Conservation (phyloP, 2,797 vertebrate genomes). For the Eptatretus atami region DNA sequence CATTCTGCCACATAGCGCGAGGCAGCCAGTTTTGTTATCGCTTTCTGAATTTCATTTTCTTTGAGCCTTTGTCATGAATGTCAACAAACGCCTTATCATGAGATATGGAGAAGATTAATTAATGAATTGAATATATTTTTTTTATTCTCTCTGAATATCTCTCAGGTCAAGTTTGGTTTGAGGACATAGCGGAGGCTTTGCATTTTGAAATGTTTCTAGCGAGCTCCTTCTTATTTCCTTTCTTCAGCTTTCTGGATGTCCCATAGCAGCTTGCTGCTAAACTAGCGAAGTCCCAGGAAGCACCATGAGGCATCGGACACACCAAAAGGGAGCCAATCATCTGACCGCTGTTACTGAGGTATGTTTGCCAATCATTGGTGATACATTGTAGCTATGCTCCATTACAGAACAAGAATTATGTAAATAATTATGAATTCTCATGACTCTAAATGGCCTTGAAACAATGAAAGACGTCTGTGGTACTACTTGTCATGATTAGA, state of each 20-base stretch:
- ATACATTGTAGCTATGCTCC: too few species aligned
- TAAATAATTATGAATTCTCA: too few species aligned
- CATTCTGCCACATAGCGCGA: too few species aligned
- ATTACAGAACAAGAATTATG: too few species aligned
- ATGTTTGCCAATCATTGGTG: constrained; percentile 10
- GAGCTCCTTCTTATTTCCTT: constrained; percentile 9
- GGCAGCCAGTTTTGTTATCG: too few species aligned
- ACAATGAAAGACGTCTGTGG: too few species aligned
- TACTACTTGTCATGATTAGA: too few species aligned
- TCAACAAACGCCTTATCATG: background rate
- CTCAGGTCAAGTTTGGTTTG: background rate
- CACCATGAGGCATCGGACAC: constrained; percentile 19
- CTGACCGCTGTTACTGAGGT: constrained; percentile 58
- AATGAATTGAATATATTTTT: background rate
- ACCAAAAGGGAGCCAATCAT: constrained; percentile 33
- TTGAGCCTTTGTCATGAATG: too few species aligned
- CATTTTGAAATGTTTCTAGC: too few species aligned
- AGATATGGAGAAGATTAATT: too few species aligned
- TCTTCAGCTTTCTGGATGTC: constrained; percentile 78
- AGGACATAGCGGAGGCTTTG: background rate
- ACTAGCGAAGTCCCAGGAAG: constrained; percentile 52
- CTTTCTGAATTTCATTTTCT: too few species aligned
- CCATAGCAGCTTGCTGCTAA: constrained; percentile 90
- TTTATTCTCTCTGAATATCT: background rate
- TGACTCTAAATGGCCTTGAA: too few species aligned